Conservation (phyloP, 2,888 invertebrate species). For the Myopa testacea region DNA sequence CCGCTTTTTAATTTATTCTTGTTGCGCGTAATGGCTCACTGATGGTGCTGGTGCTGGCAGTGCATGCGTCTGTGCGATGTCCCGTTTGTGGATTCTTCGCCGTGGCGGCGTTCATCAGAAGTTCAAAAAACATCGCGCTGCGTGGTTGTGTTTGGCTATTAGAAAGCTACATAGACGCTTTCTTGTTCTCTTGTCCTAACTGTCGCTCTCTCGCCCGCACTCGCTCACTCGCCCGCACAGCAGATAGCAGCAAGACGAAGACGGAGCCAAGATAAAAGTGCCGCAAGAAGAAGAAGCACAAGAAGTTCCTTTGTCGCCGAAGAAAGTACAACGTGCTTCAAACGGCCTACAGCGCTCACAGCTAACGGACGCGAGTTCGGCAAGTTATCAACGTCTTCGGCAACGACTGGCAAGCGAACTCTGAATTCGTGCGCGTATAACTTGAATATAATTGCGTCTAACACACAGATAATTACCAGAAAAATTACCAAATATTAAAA, state of each 20-base stretch:
- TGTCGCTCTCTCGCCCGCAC: constrained; percentile 13
- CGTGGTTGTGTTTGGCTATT: constrained; percentile 57
- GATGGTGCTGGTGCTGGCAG: neutral
- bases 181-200: neutral
- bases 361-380: constrained; percentile 14
- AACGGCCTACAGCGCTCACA: constrained; percentile 32
- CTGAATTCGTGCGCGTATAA: neutral
- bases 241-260: constrained; percentile 21
- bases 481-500: neutral
- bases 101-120: constrained; percentile 55
- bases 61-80: neutral
- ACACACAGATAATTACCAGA: neutral
- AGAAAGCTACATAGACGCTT: neutral
- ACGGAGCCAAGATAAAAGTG: constrained; percentile 14
- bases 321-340: constrained; percentile 31
- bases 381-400: neutral
- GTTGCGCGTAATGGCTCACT: constrained; percentile 7
- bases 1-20: neutral
- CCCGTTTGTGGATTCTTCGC: constrained; percentile 33
- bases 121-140: constrained; percentile 65
- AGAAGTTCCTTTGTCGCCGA: constrained; percentile 13
- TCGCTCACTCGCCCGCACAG: neutral
- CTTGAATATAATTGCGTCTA: neutral
- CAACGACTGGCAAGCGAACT: neutral
- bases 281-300: constrained; percentile 9